These are phyloP conservation scores for Therioaphis trifolii DNA, from an alignment of 2,888 invertebrate genomes.

Conservation along the genomic window DNA sequence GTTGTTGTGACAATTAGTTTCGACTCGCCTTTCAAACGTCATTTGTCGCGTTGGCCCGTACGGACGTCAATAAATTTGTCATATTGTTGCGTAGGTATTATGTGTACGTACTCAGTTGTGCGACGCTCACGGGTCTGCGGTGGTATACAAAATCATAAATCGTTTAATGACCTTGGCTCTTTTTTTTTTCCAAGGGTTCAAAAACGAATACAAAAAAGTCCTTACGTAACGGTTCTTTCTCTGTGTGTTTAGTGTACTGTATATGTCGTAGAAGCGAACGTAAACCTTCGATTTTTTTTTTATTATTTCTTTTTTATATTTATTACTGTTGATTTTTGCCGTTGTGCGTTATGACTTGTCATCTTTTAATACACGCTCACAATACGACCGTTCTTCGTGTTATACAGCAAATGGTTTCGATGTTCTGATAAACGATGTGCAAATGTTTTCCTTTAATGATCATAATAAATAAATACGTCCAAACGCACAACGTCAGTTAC, in stretches of 20 bases:
- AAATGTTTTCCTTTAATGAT: neutral
- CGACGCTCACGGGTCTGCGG: neutral
- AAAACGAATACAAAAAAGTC: conserved; percentile 5
- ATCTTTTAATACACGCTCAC: neutral
- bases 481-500: too few species aligned
- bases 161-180: conserved; percentile 49
- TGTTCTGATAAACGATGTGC: neutral
- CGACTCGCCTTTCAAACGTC: conserved; percentile 39
- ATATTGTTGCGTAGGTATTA: neutral
- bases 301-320: neutral
- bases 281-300: conserved; percentile 10
- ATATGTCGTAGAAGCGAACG: too few species aligned
- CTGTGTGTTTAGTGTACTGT: neutral
- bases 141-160: conserved; percentile 26
- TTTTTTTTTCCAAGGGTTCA: neutral
- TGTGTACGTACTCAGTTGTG: too few species aligned
- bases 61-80: conserved; percentile 50
- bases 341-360: neutral
- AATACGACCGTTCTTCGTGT: neutral
- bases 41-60: conserved; percentile 26
- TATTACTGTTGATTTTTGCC: conserved; percentile 14
- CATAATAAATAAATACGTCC: too few species aligned
- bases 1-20: conserved; percentile 60
- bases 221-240: conserved; percentile 47
- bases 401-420: neutral